Evolutionary conservation across 1,140 invertebrate species (phyloP), one percentile per base, ranked within the genome.

Genomic region (Trichonephila clavata): DNA sequence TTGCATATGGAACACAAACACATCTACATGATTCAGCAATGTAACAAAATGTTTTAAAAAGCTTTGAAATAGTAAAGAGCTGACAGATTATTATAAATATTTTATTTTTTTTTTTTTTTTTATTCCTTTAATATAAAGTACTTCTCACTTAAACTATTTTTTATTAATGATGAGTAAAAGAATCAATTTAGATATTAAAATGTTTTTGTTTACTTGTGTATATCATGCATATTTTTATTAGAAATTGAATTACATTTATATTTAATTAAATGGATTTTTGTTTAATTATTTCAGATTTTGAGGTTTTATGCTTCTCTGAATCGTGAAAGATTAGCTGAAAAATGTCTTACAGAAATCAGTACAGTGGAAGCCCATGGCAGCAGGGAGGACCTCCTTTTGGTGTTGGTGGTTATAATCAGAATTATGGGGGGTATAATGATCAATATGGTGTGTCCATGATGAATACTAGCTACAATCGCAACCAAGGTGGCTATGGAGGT

Each of bases 311-410:
- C 6, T 77, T 32, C 27, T 77, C 16, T 18, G 7, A 32, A 32
- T 77, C 18, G 13, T 16, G 14, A 32, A 27, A 13, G 18, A 16
- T 32, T 32, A 27, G 32, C 14, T 18, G 24, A 39, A 77, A 27
- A 57, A 94, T 94, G 93, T 91, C 93, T 10, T 94, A 94, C 43
- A 27, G 93, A 80, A 94, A 94, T 63, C 93, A 94, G 24, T 94
- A 91, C 61, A 94, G 88, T 80, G 93, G 93, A 87, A 94, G 93
- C 27, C 93, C 93, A 13, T 94, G 93, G 93, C 93, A 94, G 39
- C 88, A 91, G 63, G 93, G 93, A 39, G 93, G 93, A 16, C 93
- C 93, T 10, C 93, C 93, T 57, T 94, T 94, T 80, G 88, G 88
- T 61, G 87, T 94, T 57, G 83, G 93, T 50, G 60, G 93, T 94